phyloP scores from a whole-genome alignment of 2,888 invertebrate species.

The Pristionchus mayeri region DNA sequence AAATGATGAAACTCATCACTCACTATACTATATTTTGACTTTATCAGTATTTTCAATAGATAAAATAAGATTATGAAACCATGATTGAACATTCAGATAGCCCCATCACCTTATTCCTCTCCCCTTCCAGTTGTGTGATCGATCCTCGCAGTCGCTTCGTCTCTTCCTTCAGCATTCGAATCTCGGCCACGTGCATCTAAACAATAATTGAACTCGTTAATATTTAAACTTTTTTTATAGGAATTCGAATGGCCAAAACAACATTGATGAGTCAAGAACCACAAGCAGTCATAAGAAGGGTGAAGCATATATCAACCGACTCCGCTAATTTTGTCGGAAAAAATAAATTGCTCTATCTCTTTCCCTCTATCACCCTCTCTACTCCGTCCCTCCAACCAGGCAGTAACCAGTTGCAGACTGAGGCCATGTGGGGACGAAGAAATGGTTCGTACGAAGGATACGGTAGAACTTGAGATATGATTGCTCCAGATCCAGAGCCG shows the following conservation, averaged over 20 bases:
- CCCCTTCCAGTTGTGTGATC: constrained; percentile 19
- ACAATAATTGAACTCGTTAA: neutral
- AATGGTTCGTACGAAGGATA: too few relatives aligned
- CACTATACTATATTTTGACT: too few relatives aligned
- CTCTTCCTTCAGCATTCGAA: constrained; percentile 85
- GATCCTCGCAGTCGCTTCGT: constrained; percentile 86
- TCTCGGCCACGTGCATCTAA: constrained; percentile 77
- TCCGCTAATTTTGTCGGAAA: too few relatives aligned
- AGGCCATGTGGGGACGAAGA: neutral
- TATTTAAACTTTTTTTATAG: too few relatives aligned
- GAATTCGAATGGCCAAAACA: too few relatives aligned
- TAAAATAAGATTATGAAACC: too few relatives aligned
- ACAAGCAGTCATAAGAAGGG: too few relatives aligned
- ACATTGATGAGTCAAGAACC: too few relatives aligned
- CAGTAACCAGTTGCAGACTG: constrained; percentile 17
- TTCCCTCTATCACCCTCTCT: neutral
- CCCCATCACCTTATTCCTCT: constrained; percentile 59
- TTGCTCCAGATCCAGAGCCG: too few relatives aligned
- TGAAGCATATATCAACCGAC: too few relatives aligned
- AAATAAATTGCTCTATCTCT: neutral
- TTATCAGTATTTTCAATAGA: too few relatives aligned
- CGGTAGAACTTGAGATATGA: neutral
- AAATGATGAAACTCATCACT: neutral
- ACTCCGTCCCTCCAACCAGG: neutral
- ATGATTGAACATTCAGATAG: too few relatives aligned